Conservation (phyloP, 1,140 invertebrate species). For the Chlorops oryzae region DNA sequence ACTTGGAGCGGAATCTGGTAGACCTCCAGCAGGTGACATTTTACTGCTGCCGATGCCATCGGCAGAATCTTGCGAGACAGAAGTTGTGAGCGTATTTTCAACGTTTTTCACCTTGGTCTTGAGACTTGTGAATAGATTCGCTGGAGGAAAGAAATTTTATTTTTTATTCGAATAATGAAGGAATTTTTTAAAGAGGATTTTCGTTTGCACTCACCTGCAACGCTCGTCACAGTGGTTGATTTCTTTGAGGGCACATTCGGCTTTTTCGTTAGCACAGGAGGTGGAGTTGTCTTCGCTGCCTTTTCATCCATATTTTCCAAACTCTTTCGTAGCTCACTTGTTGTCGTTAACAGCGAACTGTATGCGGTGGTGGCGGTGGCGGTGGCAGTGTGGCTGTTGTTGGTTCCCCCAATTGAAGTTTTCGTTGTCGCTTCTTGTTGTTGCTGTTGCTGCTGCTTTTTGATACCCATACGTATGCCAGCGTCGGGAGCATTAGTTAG, state of each 20-base stretch:
- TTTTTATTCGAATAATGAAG: not conserved
- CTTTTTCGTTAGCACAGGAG: conserved; percentile 52
- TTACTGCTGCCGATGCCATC: conserved; percentile 39
- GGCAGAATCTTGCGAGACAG: conserved; percentile 38
- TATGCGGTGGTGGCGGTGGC: conserved; percentile 13
- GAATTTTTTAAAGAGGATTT: not conserved
- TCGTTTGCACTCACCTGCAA: conserved; percentile 33
- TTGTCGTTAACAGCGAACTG: conserved; percentile 3
- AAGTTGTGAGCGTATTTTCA: conserved; percentile 41
- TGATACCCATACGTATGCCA: conserved; percentile 3
- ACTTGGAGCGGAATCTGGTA: conserved; percentile 21
- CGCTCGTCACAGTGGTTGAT: conserved; percentile 53
- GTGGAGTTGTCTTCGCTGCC: conserved; percentile 39
- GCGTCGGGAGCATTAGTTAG: conserved; percentile 31
- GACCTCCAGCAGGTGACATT: conserved; percentile 16
- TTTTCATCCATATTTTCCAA: conserved; percentile 45
- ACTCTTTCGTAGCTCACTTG: conserved; percentile 37
- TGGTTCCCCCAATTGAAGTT: conserved; percentile 14
- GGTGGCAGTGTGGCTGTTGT: conserved; percentile 13
- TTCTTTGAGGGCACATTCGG: conserved; percentile 59
- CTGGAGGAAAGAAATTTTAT: conserved; percentile 13
- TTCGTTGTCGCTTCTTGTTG: conserved; percentile 17
- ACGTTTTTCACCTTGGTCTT: conserved; percentile 54
- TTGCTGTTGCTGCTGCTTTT: conserved; percentile 21
- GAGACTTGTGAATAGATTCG: conserved; percentile 53